phyloP scores from a whole-genome alignment of 2,113 vertebrate species.

The Nesoenas mayeri region DNA sequence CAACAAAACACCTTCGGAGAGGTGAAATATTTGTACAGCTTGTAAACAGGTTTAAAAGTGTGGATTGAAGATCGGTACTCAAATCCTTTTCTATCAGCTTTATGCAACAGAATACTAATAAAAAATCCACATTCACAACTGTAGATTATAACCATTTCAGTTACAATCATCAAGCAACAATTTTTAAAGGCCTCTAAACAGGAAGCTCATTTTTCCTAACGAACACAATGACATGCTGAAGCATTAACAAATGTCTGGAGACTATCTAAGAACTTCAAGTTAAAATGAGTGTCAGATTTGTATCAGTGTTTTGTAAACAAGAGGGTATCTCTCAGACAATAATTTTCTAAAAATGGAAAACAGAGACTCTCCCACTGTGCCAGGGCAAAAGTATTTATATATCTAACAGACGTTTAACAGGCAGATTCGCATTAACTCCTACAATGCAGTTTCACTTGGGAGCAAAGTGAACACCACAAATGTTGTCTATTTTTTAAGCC shows the following conservation, averaged over 20 bases:
- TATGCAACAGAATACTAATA: not conserved
- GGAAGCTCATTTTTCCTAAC: not conserved
- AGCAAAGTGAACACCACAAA: not conserved
- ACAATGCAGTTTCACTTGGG: not conserved
- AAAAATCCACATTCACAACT: not conserved
- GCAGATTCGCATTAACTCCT: slow-evolving; percentile 12
- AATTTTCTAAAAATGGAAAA: slow-evolving; percentile 4
- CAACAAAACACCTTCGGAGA: not conserved
- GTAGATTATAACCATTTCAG: not conserved
- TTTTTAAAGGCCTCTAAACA: not conserved
- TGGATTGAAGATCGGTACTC: not conserved
- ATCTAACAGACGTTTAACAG: not conserved
- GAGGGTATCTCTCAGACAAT: not conserved
- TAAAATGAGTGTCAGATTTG: not conserved
- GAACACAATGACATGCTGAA: not conserved
- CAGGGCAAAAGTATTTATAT: not conserved
- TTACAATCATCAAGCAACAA: not conserved
- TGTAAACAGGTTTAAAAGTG: not conserved
- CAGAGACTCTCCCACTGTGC: not conserved
- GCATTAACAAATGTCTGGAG: not conserved
- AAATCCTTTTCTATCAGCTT: not conserved
- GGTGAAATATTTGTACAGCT: not conserved
- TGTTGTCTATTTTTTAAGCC: not conserved
- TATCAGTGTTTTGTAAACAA: not conserved
- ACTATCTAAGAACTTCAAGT: not conserved